Conservation (phyloP, 92 coral and sea anemone genomes). For the Pocillopora meandrina region DNA sequence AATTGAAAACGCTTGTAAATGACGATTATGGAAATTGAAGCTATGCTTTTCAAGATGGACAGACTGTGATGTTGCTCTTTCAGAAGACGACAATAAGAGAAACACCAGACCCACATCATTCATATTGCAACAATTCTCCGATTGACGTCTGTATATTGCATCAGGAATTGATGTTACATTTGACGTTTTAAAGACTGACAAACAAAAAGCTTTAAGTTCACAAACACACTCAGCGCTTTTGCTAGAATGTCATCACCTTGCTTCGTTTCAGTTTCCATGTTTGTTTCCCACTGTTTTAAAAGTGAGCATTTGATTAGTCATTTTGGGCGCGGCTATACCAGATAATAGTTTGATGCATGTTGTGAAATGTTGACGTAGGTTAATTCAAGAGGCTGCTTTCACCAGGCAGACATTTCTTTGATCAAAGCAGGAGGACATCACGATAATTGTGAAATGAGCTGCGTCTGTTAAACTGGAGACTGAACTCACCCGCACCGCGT, state of each 20-base stretch:
- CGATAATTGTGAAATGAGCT: neutral
- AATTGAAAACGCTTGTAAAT: no score
- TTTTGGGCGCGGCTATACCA: neutral
- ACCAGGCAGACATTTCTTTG: neutral
- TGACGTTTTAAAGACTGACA: no score
- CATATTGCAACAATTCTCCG: no score
- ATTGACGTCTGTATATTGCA: no score
- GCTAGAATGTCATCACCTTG: neutral
- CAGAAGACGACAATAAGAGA: no score
- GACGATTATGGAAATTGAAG: no score
- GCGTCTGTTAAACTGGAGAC: neutral
- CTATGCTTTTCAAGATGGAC: no score
- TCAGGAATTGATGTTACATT: no score
- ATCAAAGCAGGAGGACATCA: neutral
- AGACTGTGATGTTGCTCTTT: no score
- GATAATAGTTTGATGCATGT: constrained; percentile 14
- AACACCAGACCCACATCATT: no score
- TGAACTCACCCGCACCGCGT: no score
- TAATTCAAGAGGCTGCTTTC: neutral
- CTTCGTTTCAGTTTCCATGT: neutral
- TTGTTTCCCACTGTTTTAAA: neutral
- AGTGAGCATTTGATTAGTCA: neutral
- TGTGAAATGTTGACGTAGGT: constrained; percentile 8
- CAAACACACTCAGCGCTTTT: neutral
- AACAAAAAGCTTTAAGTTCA: no score